Evolutionary conservation across 2,797 vertebrate genomes (phyloP).

Genomic region (Odontamblyopus lacepedii): DNA sequence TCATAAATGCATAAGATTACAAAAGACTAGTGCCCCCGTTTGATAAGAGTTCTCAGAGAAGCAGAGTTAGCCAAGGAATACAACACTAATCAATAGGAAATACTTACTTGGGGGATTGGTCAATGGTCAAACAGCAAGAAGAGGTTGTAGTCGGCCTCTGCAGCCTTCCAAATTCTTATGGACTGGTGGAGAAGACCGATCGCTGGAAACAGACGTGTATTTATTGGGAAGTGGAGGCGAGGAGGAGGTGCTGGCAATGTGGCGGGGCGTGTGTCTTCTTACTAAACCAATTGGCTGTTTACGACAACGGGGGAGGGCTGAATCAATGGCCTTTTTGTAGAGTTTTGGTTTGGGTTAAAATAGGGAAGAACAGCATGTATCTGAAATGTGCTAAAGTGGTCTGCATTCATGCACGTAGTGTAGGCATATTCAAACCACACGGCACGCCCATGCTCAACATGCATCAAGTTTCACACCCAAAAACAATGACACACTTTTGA

Average conservation of each 20-base stretch:
- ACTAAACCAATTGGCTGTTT: slow-evolving; percentile 60
- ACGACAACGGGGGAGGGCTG: slow-evolving; percentile 41
- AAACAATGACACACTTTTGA: slow-evolving; percentile 26
- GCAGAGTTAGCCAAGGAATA: background rate
- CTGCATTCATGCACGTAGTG: slow-evolving; percentile 8
- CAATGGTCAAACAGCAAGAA: slow-evolving; percentile 18
- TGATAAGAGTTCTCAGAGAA: background rate
- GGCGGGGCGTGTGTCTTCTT: slow-evolving; percentile 61
- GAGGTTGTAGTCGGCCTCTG: slow-evolving; percentile 1
- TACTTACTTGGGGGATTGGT: slow-evolving; percentile 61
- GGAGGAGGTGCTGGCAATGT: slow-evolving; percentile 52
- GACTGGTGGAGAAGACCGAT: slow-evolving; percentile 45
- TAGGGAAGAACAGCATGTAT: slow-evolving; percentile 23
- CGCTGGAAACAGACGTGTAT: slow-evolving; percentile 17
- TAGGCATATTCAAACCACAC: background rate
- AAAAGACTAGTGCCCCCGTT: background rate
- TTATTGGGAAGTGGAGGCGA: slow-evolving; percentile 51
- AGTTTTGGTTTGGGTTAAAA: slow-evolving; percentile 33
- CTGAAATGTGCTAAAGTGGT: slow-evolving; percentile 1
- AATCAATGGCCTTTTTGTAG: slow-evolving; percentile 26
- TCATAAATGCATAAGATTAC: background rate
- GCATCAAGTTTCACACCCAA: background rate
- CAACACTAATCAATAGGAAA: background rate
- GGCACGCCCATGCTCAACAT: background rate
- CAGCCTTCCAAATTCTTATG: background rate